Conservation (phyloP, 2,113 vertebrate genomes). For the Plestiodon gilberti region DNA sequence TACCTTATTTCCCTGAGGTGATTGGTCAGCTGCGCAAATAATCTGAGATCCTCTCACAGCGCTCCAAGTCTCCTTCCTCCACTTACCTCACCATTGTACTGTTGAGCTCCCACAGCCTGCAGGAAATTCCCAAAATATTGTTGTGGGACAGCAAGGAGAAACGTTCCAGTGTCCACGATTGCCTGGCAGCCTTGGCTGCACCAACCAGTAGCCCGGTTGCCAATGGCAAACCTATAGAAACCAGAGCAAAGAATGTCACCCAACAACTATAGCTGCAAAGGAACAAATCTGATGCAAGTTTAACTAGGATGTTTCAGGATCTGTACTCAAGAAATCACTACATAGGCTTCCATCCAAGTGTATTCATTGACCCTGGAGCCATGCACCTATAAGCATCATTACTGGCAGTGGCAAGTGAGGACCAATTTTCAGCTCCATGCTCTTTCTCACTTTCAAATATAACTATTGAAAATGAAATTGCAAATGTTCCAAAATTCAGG, state of each 20-base stretch:
- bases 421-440: no score
- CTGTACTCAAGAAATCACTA: neutral
- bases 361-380: no score
- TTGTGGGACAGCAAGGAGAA: constrained; percentile 62
- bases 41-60: rapidly evolving
- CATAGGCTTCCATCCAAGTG: no score
- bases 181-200: constrained; percentile 70
- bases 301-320: neutral
- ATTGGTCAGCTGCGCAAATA: neutral
- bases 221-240: constrained; percentile 67
- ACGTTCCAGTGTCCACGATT: constrained; percentile 72
- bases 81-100: constrained; percentile 65
- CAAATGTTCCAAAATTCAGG: no score
- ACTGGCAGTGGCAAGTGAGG: no score
- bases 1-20: neutral
- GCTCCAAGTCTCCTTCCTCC: neutral
- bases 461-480: no score
- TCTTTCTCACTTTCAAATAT: no score
- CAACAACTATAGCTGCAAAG: neutral
- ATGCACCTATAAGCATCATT: no score
- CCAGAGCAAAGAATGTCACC: rapidly evolving
- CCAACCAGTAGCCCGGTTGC: constrained; percentile 39
- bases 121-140: constrained; percentile 54
- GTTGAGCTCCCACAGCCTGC: constrained; percentile 56
- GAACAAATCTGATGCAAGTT: neutral